These are phyloP conservation scores for Oscheius sp. DNA, from an alignment of 2,888 invertebrate species.

Conservation along the genomic window DNA sequence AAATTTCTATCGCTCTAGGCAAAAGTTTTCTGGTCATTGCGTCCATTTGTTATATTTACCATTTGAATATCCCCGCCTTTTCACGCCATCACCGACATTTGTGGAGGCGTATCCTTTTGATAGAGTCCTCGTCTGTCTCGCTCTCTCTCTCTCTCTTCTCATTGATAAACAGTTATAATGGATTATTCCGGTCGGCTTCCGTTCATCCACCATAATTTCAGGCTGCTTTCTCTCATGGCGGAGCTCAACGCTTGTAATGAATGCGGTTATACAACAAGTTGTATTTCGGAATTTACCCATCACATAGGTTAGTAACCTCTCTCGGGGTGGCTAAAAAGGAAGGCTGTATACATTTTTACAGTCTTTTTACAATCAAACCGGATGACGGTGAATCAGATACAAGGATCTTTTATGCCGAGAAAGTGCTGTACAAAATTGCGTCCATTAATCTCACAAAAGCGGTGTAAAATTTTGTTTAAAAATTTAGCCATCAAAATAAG, in stretches of 20 bases:
- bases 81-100: background rate
- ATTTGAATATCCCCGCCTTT: background rate
- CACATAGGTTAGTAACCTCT: conserved; percentile 63
- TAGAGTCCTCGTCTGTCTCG: background rate
- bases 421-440: too few species aligned
- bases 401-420: too few species aligned
- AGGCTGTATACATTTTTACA: too few species aligned
- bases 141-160: background rate
- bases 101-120: background rate
- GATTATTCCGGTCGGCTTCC: conserved; percentile 21
- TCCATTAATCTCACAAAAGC: too few species aligned
- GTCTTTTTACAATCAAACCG: background rate
- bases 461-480: too few species aligned
- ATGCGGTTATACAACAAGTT: conserved; percentile 66
- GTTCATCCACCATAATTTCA: conserved; percentile 4
- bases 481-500: too few species aligned
- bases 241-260: conserved; percentile 63
- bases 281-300: conserved; percentile 57
- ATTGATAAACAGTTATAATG: conserved; percentile 20
- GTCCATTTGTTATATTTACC: too few species aligned
- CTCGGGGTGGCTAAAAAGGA: too few species aligned
- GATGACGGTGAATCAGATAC: too few species aligned
- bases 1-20: too few species aligned
- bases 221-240: conserved; percentile 40
- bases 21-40: too few species aligned